Evolutionary conservation across 2,797 vertebrate species (phyloP).

Genomic region (Phaenicophaeus curvirostris): DNA sequence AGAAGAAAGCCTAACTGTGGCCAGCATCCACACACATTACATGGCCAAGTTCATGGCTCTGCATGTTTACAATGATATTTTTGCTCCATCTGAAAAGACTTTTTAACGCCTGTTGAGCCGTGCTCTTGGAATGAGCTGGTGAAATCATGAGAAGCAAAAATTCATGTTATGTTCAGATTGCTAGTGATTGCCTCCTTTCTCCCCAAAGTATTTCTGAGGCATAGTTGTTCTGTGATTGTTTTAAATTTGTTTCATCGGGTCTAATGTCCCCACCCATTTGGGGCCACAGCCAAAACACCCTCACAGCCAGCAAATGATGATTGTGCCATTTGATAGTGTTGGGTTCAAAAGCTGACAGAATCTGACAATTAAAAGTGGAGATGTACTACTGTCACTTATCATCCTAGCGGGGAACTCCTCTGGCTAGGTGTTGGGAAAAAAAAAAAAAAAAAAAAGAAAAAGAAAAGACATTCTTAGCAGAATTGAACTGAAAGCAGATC

Average conservation of each 20-base stretch:
- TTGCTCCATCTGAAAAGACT: conserved; percentile 44
- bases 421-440: not conserved
- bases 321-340: not conserved
- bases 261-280: not conserved
- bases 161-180: not conserved
- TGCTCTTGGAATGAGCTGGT: conserved; percentile 5
- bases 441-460: not conserved
- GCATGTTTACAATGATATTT: not conserved
- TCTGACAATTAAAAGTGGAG: not conserved
- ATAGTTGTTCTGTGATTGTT: not conserved
- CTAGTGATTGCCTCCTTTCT: not conserved
- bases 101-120: conserved; percentile 20
- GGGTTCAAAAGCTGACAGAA: not conserved
- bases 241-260: not conserved
- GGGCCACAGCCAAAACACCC: not conserved
- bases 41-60: not conserved
- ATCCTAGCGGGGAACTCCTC: not conserved
- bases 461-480: not conserved
- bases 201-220: not conserved
- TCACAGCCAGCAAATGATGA: not conserved
- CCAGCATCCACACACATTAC: not conserved
- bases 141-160: conserved; percentile 15
- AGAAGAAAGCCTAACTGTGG: not conserved
- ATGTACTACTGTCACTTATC: not conserved
- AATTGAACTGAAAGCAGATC: not conserved